phyloP scores from a whole-genome alignment of 2,888 invertebrate genomes.

The Eupithecia vulgata region DNA sequence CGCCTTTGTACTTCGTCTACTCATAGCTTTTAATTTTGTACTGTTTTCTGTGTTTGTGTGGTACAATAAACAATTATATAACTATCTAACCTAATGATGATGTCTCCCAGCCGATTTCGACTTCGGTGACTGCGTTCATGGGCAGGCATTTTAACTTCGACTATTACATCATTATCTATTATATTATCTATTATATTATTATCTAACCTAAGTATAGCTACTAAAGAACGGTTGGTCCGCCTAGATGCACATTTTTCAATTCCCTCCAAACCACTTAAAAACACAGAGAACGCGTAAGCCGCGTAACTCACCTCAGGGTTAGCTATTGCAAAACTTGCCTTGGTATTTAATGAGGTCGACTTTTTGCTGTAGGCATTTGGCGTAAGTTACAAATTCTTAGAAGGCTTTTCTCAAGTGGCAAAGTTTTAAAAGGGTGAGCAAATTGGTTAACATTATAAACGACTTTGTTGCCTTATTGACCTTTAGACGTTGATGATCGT shows the following conservation, averaged over 20 bases:
- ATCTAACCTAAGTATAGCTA: too few relatives aligned
- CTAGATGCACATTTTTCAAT: not conserved
- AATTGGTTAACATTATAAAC: conserved; percentile 11
- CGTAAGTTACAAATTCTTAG: conserved; percentile 10
- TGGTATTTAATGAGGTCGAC: conserved; percentile 10
- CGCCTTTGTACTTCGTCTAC: too few relatives aligned
- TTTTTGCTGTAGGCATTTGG: conserved; percentile 7
- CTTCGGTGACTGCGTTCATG: too few relatives aligned
- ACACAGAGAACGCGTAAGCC: conserved; percentile 1
- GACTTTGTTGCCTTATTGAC: conserved; percentile 4
- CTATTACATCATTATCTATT: too few relatives aligned
- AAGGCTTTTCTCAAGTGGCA: conserved; percentile 12
- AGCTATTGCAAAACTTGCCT: conserved; percentile 1
- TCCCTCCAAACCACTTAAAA: not conserved
- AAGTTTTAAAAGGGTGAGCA: conserved; percentile 15
- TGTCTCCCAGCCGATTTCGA: too few relatives aligned
- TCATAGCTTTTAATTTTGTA: too few relatives aligned
- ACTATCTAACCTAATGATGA: too few relatives aligned
- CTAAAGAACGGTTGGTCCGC: too few relatives aligned
- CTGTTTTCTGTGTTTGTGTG: too few relatives aligned
- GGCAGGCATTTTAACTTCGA: too few relatives aligned
- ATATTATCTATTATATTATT: too few relatives aligned
- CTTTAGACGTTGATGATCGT: not conserved
- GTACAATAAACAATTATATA: too few relatives aligned
- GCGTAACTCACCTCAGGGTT: conserved; percentile 2